Percentiles rank a stretch among this genome's conserved stretches.
Evolutionary conservation across 2,888 invertebrate genomes (phyloP).

Genomic region (Mimumesa dahlbomi): DNA sequence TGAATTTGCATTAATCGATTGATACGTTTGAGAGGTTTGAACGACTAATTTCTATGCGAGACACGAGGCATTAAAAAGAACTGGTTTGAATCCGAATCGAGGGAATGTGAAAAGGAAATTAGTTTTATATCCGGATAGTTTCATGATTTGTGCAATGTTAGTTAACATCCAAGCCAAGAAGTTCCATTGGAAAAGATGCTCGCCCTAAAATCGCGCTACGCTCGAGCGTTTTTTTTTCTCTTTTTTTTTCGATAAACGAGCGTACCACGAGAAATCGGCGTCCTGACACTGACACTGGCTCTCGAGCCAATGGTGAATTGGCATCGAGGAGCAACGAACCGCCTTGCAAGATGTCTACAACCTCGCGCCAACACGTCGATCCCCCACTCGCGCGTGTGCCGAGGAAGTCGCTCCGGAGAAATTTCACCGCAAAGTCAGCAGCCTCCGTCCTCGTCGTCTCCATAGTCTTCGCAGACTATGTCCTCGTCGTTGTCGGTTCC

Average conservation of each 20-base stretch:
- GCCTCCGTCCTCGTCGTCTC: slow-evolving; percentile 52
- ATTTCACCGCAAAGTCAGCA: slow-evolving; percentile 71
- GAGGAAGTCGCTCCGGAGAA: slow-evolving; percentile 67
- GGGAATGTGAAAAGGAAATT: no score
- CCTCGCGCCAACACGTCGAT: slow-evolving; percentile 55
- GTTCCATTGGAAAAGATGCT: no score
- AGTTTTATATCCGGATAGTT: no score
- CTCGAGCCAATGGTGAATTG: slow-evolving; percentile 46
- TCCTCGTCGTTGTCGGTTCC: slow-evolving; percentile 33
- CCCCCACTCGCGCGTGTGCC: slow-evolving; percentile 29
- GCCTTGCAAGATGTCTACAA: slow-evolving; percentile 58
- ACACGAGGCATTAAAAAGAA: no score
- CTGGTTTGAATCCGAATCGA: no score
- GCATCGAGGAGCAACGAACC: slow-evolving; percentile 61
- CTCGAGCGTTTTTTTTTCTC: background rate
- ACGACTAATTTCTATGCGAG: no score
- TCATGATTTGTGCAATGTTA: no score
- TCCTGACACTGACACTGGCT: slow-evolving; percentile 62
- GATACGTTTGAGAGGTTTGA: no score
- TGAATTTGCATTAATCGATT: no score
- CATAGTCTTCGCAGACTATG: slow-evolving; percentile 6
- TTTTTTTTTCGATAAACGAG: slow-evolving; percentile 3
- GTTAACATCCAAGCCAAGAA: no score
- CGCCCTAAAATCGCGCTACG: background rate
- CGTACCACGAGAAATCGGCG: slow-evolving; percentile 51